A percentile compares a stretch with the other conserved stretches of the same genome.
phyloP scores from a whole-genome alignment of 2,888 invertebrate species.

The Drosophila meridionalis region DNA sequence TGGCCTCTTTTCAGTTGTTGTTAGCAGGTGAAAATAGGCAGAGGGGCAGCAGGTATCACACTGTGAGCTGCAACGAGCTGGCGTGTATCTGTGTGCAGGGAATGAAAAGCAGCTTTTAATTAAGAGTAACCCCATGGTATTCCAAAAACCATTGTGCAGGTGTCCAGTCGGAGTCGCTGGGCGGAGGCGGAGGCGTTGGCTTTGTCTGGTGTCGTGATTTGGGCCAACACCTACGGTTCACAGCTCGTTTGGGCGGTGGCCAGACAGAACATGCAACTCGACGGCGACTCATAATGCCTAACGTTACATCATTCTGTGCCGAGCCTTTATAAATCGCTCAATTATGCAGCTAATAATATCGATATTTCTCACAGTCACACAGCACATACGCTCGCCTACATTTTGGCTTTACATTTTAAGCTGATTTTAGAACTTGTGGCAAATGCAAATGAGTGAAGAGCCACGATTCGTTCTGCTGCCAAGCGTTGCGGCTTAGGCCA shows the following conservation, averaged over 20 bases:
- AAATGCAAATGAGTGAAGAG: conserved; percentile 76
- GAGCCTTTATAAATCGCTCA: conserved; percentile 66
- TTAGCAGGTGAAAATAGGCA: conserved; percentile 32
- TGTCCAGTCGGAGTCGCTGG: conserved; percentile 45
- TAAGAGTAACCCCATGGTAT: conserved; percentile 55
- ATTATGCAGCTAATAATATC: conserved; percentile 72
- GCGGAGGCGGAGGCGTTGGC: conserved; percentile 29
- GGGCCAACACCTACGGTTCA: conserved; percentile 75
- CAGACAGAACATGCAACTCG: conserved; percentile 5
- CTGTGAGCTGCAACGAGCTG: conserved; percentile 54
- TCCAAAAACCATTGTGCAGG: conserved; percentile 54
- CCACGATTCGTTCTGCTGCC: conserved; percentile 60
- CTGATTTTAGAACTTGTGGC: conserved; percentile 49
- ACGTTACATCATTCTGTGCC: conserved; percentile 61
- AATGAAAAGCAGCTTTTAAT: conserved; percentile 77
- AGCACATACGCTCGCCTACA: conserved; percentile 55
- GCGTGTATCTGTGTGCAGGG: conserved; percentile 20
- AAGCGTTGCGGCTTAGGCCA: conserved; percentile 25
- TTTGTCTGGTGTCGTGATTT: conserved; percentile 56
- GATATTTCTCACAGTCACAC: conserved; percentile 55
- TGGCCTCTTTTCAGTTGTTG: conserved; percentile 49
- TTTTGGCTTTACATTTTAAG: conserved; percentile 38
- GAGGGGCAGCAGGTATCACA: conserved; percentile 41
- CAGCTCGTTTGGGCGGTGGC: conserved; percentile 61
- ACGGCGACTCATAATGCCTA: conserved; percentile 30